Conservation (phyloP, 1,140 invertebrate species). For the Brachionus manjavacas region DNA sequence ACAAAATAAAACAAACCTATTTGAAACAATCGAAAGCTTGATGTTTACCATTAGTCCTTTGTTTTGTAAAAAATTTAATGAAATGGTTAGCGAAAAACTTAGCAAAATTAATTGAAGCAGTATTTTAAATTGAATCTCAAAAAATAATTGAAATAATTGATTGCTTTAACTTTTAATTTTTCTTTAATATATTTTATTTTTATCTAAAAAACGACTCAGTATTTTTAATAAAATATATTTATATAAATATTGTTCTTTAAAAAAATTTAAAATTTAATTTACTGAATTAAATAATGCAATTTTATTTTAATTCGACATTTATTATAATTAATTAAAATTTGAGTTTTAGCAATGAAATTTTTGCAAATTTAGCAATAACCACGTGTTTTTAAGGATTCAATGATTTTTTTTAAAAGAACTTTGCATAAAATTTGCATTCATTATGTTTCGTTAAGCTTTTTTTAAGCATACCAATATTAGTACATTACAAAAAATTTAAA, state of each 20-base stretch:
- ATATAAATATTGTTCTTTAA: no score
- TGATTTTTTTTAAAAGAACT: not conserved
- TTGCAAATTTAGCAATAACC: not conserved
- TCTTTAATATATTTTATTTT: no score
- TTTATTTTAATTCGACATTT: not conserved
- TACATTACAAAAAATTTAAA: not conserved
- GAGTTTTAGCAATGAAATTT: not conserved
- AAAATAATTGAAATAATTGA: no score
- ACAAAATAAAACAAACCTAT: not conserved
- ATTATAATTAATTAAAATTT: not conserved
- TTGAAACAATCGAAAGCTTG: constrained; percentile 13
- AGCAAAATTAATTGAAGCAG: not conserved
- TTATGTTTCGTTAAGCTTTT: not conserved
- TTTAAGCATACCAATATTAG: not conserved
- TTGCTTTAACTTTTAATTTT: no score
- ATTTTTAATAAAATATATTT: no score
- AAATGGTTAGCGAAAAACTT: not conserved
- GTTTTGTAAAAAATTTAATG: constrained; percentile 21
- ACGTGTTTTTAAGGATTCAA: not conserved
- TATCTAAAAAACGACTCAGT: no score
- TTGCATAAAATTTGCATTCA: not conserved
- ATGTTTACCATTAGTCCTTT: constrained; percentile 18
- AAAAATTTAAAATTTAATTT: not conserved
- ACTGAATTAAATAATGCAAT: not conserved
- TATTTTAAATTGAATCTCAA: no score